phyloP scores from a whole-genome alignment of 2,797 vertebrate genomes.

The Lithobates sylvaticus region DNA sequence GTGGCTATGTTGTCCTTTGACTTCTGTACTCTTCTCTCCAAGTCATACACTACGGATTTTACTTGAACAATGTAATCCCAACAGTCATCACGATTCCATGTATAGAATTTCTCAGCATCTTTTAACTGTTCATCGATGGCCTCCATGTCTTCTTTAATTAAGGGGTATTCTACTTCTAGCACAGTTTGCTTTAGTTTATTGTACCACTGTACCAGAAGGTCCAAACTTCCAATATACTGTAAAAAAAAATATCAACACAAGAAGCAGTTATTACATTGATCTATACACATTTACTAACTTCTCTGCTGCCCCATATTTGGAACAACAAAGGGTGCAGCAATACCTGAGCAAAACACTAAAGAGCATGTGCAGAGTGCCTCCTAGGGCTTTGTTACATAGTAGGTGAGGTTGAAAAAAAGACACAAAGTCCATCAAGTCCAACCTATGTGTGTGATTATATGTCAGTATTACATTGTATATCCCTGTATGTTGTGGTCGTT shows the following conservation, averaged over 20 bases:
- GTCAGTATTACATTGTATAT: too few relatives aligned
- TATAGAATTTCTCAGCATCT: conserved; percentile 73
- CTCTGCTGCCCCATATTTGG: neutral
- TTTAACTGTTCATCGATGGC: conserved; percentile 74
- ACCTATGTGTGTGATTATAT: too few relatives aligned
- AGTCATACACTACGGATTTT: conserved; percentile 70
- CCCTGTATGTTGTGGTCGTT: too few relatives aligned
- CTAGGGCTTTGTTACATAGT: too few relatives aligned
- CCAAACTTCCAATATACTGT: conserved; percentile 79
- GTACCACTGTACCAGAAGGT: conserved; percentile 80
- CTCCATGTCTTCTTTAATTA: conserved; percentile 76
- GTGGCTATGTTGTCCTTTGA: conserved; percentile 76
- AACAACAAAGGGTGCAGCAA: neutral
- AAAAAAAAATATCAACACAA: neutral
- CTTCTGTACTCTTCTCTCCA: conserved; percentile 73
- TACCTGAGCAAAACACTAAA: too few relatives aligned
- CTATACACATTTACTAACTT: neutral
- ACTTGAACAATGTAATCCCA: conserved; percentile 76
- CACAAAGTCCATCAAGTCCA: too few relatives aligned
- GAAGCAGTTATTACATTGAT: neutral
- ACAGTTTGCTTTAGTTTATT: conserved; percentile 80
- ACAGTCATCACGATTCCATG: conserved; percentile 77
- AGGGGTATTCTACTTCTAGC: conserved; percentile 80
- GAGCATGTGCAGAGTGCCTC: too few relatives aligned
- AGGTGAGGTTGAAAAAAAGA: too few relatives aligned